These are phyloP conservation scores for Lepus timidus DNA, from an alignment of 2,113 vertebrate genomes.

Conservation along the genomic window DNA sequence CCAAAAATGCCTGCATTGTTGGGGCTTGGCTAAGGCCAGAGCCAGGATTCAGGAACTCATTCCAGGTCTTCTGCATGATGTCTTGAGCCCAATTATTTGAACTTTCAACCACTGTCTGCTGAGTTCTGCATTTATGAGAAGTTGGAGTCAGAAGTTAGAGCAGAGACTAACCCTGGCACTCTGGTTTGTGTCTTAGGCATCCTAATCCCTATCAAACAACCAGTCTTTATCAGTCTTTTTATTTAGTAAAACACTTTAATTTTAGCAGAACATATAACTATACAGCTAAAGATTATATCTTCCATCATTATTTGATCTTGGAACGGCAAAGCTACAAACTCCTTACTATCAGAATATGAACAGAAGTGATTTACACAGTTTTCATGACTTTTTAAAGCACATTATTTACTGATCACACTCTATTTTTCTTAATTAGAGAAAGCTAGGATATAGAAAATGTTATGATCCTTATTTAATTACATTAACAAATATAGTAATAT, in stretches of 20 bases:
- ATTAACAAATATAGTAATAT: not conserved
- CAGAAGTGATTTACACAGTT: not conserved
- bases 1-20: too few species aligned
- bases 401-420: not conserved
- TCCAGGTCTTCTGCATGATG: too few species aligned
- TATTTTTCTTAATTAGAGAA: not conserved
- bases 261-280: not conserved
- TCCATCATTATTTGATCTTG: not conserved
- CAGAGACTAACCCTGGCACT: too few species aligned
- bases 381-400: not conserved
- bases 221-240: not conserved
- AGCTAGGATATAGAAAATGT: not conserved
- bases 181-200: too few species aligned
- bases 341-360: not conserved
- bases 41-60: too few species aligned
- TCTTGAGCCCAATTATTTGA: too few species aligned
- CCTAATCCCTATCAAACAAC: too few species aligned
- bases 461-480: not conserved
- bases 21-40: too few species aligned
- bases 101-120: too few species aligned
- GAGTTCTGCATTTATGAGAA: too few species aligned
- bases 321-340: not conserved
- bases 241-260: not conserved
- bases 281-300: not conserved
- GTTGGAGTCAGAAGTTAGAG: too few species aligned